Conservation (phyloP, 92 coral and sea anemone species). For the Montipora capitata region DNA sequence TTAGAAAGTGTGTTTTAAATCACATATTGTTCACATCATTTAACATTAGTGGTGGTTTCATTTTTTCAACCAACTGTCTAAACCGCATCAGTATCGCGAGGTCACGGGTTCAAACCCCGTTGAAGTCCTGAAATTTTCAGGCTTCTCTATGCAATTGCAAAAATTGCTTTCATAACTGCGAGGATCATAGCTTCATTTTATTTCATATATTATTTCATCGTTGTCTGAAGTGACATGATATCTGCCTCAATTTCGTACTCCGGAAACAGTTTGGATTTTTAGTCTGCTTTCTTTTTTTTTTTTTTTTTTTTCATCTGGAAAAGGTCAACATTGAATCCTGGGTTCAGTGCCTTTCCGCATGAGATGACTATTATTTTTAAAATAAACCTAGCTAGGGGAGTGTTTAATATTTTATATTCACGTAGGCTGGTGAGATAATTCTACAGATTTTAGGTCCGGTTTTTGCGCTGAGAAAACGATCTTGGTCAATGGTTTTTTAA, state of each 20-base stretch:
- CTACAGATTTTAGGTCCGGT: not conserved
- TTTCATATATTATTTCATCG: too few species aligned
- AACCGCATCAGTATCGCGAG: too few species aligned
- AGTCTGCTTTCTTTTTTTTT: not conserved
- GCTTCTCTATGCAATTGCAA: too few species aligned
- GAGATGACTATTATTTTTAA: slow-evolving; percentile 12
- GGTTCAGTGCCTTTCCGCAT: not conserved
- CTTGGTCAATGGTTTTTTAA: not conserved
- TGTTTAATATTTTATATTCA: slow-evolving; percentile 40
- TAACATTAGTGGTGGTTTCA: not conserved
- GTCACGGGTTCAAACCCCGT: too few species aligned
- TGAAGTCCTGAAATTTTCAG: too few species aligned
- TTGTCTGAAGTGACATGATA: not conserved
- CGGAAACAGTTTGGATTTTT: too few species aligned
- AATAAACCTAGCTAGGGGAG: slow-evolving; percentile 6
- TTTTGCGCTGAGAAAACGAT: not conserved
- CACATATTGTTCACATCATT: not conserved
- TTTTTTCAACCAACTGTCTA: not conserved
- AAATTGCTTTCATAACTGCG: too few species aligned
- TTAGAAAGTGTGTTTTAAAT: not conserved
- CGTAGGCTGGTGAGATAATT: slow-evolving; percentile 35
- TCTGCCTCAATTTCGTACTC: not conserved
- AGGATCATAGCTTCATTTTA: too few species aligned
- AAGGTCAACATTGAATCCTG: not conserved
- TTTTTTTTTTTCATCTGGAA: not conserved